These are phyloP conservation scores for Escarpia spicata DNA, from an alignment of 2,888 invertebrate species.

Conservation along the genomic window DNA sequence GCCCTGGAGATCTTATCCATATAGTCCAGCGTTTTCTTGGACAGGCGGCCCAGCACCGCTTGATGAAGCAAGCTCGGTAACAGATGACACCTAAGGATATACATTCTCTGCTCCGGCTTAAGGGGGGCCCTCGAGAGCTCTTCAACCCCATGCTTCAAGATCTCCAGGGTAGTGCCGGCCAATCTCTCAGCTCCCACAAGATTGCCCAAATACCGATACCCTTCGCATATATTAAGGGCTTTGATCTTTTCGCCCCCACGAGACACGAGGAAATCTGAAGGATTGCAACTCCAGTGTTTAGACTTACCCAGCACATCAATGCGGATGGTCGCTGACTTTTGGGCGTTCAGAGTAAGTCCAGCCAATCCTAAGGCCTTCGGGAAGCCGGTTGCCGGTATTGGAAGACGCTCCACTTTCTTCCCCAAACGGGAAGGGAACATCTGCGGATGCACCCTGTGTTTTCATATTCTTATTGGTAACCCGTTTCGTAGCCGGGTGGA, in stretches of 20 bases:
- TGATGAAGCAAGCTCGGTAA: neutral
- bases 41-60: neutral
- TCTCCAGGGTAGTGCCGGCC: neutral
- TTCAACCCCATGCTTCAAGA: neutral
- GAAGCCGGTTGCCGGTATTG: no score
- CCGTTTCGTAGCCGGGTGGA: no score
- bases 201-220: slow-evolving; percentile 13
- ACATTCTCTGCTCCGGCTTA: neutral
- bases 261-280: neutral
- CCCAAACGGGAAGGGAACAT: no score
- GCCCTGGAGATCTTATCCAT: neutral
- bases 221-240: neutral
- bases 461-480: no score
- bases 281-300: neutral
- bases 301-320: neutral
- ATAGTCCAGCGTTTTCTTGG: neutral
- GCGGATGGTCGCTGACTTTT: neutral
- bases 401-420: no score
- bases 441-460: no score
- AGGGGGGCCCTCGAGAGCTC: neutral
- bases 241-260: neutral
- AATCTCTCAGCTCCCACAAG: neutral
- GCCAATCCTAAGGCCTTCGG: neutral
- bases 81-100: neutral
- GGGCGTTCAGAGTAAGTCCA: neutral